phyloP scores from a whole-genome alignment of 2,797 vertebrate genomes.

The Amphiprion clarkii region DNA sequence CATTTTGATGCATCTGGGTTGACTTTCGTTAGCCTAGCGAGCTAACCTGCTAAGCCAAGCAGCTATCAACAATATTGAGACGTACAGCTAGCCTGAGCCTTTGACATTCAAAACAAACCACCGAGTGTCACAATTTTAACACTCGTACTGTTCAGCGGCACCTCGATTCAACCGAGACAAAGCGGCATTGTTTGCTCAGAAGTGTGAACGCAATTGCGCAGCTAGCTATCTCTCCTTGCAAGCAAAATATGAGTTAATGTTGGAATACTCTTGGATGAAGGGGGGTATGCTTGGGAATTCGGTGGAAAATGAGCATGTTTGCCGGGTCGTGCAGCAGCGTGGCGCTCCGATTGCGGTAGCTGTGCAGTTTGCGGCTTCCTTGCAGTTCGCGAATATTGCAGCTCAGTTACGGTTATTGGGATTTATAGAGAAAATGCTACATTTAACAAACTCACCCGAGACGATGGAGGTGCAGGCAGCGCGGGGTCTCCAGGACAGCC shows the following conservation, averaged over 20 bases:
- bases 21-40: slow-evolving; percentile 81
- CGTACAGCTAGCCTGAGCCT: slow-evolving; percentile 82
- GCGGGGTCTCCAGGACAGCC: slow-evolving; percentile 98
- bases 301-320: slow-evolving; percentile 80
- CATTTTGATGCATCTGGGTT: slow-evolving; percentile 67
- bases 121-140: slow-evolving; percentile 62
- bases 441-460: slow-evolving; percentile 99
- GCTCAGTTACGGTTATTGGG: slow-evolving; percentile 88
- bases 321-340: slow-evolving; percentile 67
- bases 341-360: slow-evolving; percentile 58
- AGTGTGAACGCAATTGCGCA: slow-evolving; percentile 74
- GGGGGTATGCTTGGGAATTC: slow-evolving; percentile 91
- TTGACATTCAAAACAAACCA: slow-evolving; percentile 86
- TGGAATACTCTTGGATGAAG: slow-evolving; percentile 89
- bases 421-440: slow-evolving; percentile 95
- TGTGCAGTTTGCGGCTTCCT: slow-evolving; percentile 60
- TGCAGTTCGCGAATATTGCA: slow-evolving; percentile 78
- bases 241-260: slow-evolving; percentile 90
- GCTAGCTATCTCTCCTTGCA: slow-evolving; percentile 80
- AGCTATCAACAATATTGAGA: slow-evolving; percentile 85
- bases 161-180: slow-evolving; percentile 19
- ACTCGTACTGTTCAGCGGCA: slow-evolving; percentile 19
- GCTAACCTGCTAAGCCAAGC: slow-evolving; percentile 81
- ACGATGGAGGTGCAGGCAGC: slow-evolving; percentile 97
- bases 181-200: slow-evolving; percentile 20